phyloP scores from a whole-genome alignment of 2,797 vertebrate genomes.

The Myripristis murdjan region DNA sequence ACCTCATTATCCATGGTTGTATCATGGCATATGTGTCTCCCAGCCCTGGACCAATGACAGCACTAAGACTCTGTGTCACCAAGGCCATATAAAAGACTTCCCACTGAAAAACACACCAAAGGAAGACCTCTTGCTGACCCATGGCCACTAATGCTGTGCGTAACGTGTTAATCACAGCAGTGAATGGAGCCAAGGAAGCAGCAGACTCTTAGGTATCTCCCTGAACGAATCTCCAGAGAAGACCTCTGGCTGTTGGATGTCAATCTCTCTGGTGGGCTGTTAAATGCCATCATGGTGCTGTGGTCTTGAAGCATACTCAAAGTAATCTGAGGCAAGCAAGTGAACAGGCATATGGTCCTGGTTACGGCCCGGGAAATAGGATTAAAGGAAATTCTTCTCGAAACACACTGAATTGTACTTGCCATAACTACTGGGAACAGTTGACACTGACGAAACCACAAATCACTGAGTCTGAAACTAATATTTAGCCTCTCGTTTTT shows the following conservation, averaged over 20 bases:
- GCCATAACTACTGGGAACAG: conserved; percentile 74
- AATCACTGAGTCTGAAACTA: conserved; percentile 78
- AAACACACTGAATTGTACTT: conserved; percentile 66
- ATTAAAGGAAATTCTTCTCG: conserved; percentile 75
- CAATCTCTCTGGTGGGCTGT: conserved; percentile 76
- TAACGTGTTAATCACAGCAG: conserved; percentile 60
- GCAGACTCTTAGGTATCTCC: conserved; percentile 56
- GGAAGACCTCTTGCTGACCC: conserved; percentile 45
- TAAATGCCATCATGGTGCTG: conserved; percentile 64
- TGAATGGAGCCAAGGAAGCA: conserved; percentile 40
- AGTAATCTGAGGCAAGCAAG: conserved; percentile 63
- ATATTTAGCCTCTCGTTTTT: conserved; percentile 76
- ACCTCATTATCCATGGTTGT: conserved; percentile 27
- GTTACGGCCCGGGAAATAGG: conserved; percentile 72
- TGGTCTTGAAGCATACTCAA: conserved; percentile 63
- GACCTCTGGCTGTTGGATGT: conserved; percentile 50
- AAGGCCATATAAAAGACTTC: conserved; percentile 53
- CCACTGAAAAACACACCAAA: background rate
- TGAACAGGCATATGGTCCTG: conserved; percentile 80
- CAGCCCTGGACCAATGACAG: conserved; percentile 27
- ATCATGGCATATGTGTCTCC: conserved; percentile 46
- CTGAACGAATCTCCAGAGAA: conserved; percentile 58
- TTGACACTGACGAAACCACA: conserved; percentile 80
- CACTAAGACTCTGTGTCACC: conserved; percentile 38
- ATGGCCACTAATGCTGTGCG: conserved; percentile 37